Conservation (phyloP, 1,140 invertebrate species). For the Oreohelix idahoensis region DNA sequence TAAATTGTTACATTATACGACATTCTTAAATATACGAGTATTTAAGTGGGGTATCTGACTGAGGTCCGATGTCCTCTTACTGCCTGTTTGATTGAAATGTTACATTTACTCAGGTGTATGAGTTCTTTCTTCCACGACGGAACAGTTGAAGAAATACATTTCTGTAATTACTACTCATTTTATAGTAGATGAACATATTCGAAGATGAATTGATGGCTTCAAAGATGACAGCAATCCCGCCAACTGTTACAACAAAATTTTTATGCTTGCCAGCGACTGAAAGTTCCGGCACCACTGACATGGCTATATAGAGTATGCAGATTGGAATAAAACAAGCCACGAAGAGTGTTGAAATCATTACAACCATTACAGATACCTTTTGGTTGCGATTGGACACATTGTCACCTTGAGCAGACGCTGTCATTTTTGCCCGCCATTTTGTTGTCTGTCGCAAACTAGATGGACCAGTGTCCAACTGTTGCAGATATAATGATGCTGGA, state of each 20-base stretch:
- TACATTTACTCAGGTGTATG: no score
- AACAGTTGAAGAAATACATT: neutral
- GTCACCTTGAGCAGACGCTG: neutral
- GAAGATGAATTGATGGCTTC: neutral
- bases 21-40: no score
- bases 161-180: neutral
- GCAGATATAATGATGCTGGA: neutral
- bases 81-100: no score
- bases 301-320: neutral
- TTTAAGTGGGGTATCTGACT: no score
- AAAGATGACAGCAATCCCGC: neutral
- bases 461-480: neutral
- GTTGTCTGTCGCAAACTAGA: neutral
- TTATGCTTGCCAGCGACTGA: neutral
- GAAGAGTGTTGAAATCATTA: no score
- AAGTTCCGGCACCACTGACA: neutral
- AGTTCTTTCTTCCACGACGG: no score
- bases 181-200: neutral
- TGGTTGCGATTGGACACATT: neutral
- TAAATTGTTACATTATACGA: no score
- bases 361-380: neutral
- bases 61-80: no score
- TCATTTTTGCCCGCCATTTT: neutral
- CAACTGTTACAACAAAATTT: neutral
- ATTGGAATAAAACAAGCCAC: neutral